Base-by-base conservation (phyloP, 2,797 vertebrate species). In the Notolepis coatsorum region DNA sequence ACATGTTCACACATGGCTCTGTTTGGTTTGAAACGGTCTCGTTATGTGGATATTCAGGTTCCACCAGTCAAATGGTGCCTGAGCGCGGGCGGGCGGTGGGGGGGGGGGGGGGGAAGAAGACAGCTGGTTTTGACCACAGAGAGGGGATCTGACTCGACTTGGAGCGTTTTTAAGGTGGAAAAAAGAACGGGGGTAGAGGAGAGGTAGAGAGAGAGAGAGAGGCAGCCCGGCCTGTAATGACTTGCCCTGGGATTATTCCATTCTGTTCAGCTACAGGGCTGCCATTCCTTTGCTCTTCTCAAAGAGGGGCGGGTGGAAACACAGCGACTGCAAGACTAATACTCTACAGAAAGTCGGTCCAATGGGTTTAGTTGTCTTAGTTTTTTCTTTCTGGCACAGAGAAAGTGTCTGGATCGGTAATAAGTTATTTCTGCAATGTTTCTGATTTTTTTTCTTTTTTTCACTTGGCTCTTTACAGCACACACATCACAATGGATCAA, bases 191-290 rank as follows among this genome's bases (percentile, higher is more conserved):
- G 3, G 57, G 77, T 68, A 62, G 61, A 65, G 65, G 33, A 25
- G n/a, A n/a, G n/a, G n/a, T n/a, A n/a, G n/a, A n/a, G n/a, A n/a
- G n/a, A n/a, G n/a, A n/a, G 18, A 82, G 77, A 59, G 66, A 72
- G 64, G 73, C 75, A 66, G 75, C 66, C 42, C 73, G 71, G 74
- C 90, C 61, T 91, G 90, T 91, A 78, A 71, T 47, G 56, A 89
- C 90, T 81, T 87, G 90, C 59, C 88, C 76, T 58, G 41, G 55
- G 87, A 88, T 85, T 83, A 84, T 86, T 89, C 68, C 74, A 75
- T 83, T 82, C 81, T 75, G 68, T 79, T 88, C 67, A 65, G 55
- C 68, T 54, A 75, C 79, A 80, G 64, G 45, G 56, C 48, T 79
- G 67, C 68, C 85, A 86, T 87, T 87, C 79, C 73, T 90, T 77